These are phyloP conservation scores for Coecobrya sp. DNA, from an alignment of 2,888 invertebrate genomes.

Conservation along the genomic window DNA sequence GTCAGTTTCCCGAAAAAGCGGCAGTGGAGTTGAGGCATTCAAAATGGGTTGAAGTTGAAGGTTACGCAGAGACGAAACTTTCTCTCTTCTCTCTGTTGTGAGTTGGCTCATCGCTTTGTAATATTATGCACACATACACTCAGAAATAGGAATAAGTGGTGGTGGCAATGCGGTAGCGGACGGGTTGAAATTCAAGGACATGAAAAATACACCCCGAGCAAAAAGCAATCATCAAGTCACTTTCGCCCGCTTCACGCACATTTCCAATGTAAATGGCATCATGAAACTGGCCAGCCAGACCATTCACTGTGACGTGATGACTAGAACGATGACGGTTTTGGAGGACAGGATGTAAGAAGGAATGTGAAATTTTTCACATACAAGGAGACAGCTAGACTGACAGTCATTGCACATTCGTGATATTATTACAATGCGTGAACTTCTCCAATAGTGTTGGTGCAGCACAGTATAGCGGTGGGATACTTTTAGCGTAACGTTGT, in stretches of 20 bases:
- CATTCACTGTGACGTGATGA: slow-evolving; percentile 42
- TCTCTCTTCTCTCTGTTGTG: too few relatives aligned
- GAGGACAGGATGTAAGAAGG: slow-evolving; percentile 19
- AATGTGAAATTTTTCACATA: slow-evolving; percentile 61
- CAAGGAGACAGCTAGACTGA: slow-evolving; percentile 67
- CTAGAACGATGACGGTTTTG: slow-evolving; percentile 21
- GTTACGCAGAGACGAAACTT: slow-evolving; percentile 18
- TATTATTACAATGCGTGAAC: slow-evolving; percentile 67
- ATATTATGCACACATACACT: slow-evolving; percentile 8
- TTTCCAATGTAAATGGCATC: slow-evolving; percentile 54
- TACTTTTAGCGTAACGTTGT: slow-evolving; percentile 23
- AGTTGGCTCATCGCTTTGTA: too few relatives aligned
- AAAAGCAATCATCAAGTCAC: slow-evolving; percentile 66
- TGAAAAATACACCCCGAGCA: slow-evolving; percentile 39
- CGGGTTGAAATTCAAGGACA: slow-evolving; percentile 49
- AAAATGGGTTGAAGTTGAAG: slow-evolving; percentile 61
- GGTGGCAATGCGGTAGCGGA: slow-evolving; percentile 5
- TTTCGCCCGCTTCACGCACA: slow-evolving; percentile 19
- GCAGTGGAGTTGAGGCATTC: not conserved
- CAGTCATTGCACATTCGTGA: slow-evolving; percentile 70
- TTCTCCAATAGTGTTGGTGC: slow-evolving; percentile 3
- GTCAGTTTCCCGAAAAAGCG: not conserved
- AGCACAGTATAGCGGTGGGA: not conserved
- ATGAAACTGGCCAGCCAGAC: slow-evolving; percentile 37
- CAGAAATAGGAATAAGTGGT: not conserved